Conservation (phyloP, 2,888 invertebrate genomes). For the Apodemia duryi region DNA sequence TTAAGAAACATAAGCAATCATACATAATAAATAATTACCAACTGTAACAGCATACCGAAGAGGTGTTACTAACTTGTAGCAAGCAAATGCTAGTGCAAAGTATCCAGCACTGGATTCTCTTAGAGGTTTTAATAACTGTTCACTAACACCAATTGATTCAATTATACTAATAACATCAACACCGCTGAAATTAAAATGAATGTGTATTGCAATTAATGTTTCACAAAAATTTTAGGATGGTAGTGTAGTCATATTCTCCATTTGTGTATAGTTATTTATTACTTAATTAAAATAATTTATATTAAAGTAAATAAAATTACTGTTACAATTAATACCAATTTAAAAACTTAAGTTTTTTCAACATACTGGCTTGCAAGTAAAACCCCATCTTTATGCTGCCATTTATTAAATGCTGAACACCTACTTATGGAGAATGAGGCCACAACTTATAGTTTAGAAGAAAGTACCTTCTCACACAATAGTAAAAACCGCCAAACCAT, state of each 20-base stretch:
- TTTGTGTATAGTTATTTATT: no score
- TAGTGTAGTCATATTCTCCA: no score
- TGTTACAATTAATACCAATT: no score
- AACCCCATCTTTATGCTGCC: no score
- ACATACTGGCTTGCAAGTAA: no score
- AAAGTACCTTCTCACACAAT: slow-evolving; percentile 88
- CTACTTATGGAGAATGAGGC: not conserved
- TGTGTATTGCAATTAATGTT: no score
- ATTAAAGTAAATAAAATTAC: no score
- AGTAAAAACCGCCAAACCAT: slow-evolving; percentile 95
- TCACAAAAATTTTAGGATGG: no score
- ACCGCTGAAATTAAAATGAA: slow-evolving; percentile 84
- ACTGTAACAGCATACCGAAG: slow-evolving; percentile 94
- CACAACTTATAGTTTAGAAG: not conserved
- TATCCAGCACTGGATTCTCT: slow-evolving; percentile 91
- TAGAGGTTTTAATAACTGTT: slow-evolving; percentile 86
- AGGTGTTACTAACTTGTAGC: slow-evolving; percentile 96
- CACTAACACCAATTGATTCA: slow-evolving; percentile 88
- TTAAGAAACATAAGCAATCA: not conserved
- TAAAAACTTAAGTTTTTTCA: no score
- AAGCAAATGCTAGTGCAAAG: slow-evolving; percentile 92
- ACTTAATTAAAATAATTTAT: no score
- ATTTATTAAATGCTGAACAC: no score
- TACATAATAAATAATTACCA: slow-evolving; percentile 67
- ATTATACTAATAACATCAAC: slow-evolving; percentile 91